These are phyloP conservation scores for Urocitellus parryii DNA, from an alignment of 2,113 vertebrate species.

Conservation along the genomic window DNA sequence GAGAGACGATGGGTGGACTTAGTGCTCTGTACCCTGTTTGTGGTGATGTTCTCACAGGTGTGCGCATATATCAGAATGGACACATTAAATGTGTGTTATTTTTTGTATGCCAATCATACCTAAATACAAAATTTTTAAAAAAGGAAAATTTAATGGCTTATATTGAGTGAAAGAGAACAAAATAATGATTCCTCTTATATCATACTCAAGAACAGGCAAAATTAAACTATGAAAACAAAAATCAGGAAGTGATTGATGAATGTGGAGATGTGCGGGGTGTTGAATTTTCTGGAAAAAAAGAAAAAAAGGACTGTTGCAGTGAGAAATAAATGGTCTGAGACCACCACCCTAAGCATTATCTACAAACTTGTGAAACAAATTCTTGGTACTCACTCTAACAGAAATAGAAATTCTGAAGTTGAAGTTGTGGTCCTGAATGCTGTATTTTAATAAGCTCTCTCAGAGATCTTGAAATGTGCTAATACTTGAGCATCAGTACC, in stretches of 20 bases:
- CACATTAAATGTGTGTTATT: background rate
- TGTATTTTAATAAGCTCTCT: background rate
- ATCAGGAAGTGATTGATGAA: background rate
- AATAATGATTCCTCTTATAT: background rate
- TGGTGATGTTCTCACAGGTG: background rate
- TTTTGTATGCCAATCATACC: background rate
- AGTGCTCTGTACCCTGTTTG: background rate
- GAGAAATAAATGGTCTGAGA: background rate
- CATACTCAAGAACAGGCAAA: background rate
- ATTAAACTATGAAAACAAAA: background rate
- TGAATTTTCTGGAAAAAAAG: background rate
- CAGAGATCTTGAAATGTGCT: background rate
- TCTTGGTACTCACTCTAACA: background rate
- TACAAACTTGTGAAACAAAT: background rate
- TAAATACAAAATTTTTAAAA: background rate
- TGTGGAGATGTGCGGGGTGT: background rate
- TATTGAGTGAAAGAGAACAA: background rate
- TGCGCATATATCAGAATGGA: background rate
- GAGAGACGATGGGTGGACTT: background rate
- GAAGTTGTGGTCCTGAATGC: background rate
- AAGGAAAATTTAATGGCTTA: background rate
- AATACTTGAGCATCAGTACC: constrained; percentile 15
- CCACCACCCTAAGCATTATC: background rate
- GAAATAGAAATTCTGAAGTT: background rate
- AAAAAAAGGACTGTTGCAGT: background rate